Evolutionary conservation across 2,888 invertebrate genomes (phyloP), one percentile per base, ranked within the genome.

Genomic region (Mongoloraphidia duomilia): DNA sequence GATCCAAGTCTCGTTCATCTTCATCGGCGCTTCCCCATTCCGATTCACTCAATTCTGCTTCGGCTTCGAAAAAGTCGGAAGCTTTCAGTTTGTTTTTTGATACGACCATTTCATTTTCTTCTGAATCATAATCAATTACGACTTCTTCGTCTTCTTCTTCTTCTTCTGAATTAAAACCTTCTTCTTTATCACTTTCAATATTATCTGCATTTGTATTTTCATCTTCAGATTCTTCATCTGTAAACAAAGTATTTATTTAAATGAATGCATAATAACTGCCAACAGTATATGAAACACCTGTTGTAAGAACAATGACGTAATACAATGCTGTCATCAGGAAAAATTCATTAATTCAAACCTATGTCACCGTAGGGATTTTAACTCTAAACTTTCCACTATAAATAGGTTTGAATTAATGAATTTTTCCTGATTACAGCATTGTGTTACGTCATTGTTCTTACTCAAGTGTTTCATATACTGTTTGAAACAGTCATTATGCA

Each of bases 41-140:
- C 3, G 87, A 89, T 60, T 92, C 94, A 0, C 91, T 90, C 35
- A 95, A 67, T 60, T 94, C 94, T 0, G 94, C 94, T 68, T 95
- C 94, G 38, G 82, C 76, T 56, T 95, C 94, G 47, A 94, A 73
- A 70, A 90, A 95, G 46, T 85, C 84, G 1, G 72, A 66, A 0
- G 75, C 73, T 45, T 76, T 75, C 13, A 11, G 14, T 38, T 44
- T 39, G 17, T 34, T n/a, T 37, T 41, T 43, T 14, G 39, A 38
- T 12, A 26, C 42, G 12, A 49, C 73, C 52, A 76, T 63, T 62
- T 89, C 88, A 66, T 89, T 88, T 66, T 89, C 89, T 63, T 89
- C 88, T 0, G 88, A 89, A 64, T 89, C 88, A 60, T 89, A 89
- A 59, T 82, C 83, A 3, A 48, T 43, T 2, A 84, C 71, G 50